These are phyloP conservation scores for Invenusta paracnida DNA, from an alignment of 2,888 invertebrate species.

Conservation along the genomic window DNA sequence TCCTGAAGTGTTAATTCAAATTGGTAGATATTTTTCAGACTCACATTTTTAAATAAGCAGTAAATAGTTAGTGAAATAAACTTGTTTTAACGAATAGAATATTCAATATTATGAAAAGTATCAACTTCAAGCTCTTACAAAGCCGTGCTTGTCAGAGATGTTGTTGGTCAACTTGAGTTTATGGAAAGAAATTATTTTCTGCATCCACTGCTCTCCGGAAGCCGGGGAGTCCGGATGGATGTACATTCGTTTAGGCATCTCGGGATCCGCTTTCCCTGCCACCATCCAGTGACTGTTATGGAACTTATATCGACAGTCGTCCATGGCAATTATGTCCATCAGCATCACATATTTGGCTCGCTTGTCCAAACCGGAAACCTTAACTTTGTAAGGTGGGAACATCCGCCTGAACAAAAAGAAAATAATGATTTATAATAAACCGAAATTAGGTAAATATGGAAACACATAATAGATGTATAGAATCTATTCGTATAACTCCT, in stretches of 20 bases:
- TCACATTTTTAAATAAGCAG: too few species aligned
- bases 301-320: constrained; percentile 76
- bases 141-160: constrained; percentile 99
- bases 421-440: background rate
- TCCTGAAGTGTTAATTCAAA: too few species aligned
- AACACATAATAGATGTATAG: too few species aligned
- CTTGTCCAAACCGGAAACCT: constrained; percentile 93
- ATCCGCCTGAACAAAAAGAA: constrained; percentile 74
- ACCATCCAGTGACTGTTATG: constrained; percentile 68
- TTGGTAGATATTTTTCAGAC: too few species aligned
- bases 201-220: constrained; percentile 98
- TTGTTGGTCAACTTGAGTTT: constrained; percentile 98
- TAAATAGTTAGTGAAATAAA: too few species aligned
- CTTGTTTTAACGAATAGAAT: background rate
- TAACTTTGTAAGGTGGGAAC: constrained; percentile 99
- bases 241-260: constrained; percentile 93
- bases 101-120: background rate
- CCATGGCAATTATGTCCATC: constrained; percentile 96
- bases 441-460: too few species aligned
- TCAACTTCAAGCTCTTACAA: too few species aligned
- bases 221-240: constrained; percentile 94
- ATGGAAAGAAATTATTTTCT: constrained; percentile 97
- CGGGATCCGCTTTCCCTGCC: constrained; percentile 94
- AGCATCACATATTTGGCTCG: constrained; percentile 97
- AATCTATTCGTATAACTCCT: too few species aligned